Conservation (phyloP, 2,888 invertebrate species). For the Orthosia cruda region DNA sequence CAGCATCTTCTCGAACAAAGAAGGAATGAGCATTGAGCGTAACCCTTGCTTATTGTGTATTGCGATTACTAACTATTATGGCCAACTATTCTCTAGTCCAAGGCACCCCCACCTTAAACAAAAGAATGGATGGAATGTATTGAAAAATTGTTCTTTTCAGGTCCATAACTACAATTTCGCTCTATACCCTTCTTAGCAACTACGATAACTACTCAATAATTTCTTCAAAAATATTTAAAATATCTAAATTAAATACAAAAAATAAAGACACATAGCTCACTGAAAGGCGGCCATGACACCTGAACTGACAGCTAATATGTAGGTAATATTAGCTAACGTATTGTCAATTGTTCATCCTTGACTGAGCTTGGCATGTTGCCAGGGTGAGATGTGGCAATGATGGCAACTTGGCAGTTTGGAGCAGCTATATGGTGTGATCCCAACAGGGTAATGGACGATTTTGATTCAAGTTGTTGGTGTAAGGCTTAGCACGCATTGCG, state of each 20-base stretch:
- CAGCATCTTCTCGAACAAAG: too few relatives aligned
- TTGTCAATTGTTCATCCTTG: constrained; percentile 57
- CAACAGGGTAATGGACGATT: neutral
- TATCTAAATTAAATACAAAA: constrained; percentile 6
- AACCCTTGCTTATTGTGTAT: too few relatives aligned
- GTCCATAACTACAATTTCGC: neutral
- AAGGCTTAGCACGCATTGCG: too few relatives aligned
- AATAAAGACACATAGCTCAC: constrained; percentile 12
- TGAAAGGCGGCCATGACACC: constrained; percentile 47
- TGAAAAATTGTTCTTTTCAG: too few relatives aligned
- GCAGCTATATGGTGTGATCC: neutral
- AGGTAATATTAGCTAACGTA: constrained; percentile 54
- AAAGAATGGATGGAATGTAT: too few relatives aligned
- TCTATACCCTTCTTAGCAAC: too few relatives aligned
- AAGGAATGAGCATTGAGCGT: too few relatives aligned
- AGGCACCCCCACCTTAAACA: too few relatives aligned
- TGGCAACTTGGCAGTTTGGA: neutral
- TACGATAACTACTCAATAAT: neutral
- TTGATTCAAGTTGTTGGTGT: too few relatives aligned
- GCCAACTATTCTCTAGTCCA: too few relatives aligned
- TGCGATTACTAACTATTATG: too few relatives aligned
- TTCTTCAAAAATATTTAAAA: constrained; percentile 17
- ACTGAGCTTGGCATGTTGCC: constrained; percentile 36
- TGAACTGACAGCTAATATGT: constrained; percentile 54
- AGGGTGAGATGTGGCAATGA: constrained; percentile 43